Percentiles rank a stretch among this genome's conserved stretches.
Conservation (phyloP, 2,113 vertebrate species). For the Cnemophilus loriae region DNA sequence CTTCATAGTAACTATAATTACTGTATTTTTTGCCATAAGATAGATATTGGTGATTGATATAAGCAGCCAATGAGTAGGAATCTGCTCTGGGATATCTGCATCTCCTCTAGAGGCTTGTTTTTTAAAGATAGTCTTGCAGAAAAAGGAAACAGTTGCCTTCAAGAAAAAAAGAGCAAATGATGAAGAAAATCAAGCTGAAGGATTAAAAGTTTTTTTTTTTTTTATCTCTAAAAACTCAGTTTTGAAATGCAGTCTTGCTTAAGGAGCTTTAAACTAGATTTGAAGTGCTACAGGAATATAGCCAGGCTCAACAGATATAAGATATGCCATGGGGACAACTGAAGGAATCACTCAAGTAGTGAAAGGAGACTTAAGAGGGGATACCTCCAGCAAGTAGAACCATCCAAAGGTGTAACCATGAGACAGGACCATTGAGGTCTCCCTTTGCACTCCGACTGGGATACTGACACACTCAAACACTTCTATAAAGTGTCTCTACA, state of each 20-base stretch:
- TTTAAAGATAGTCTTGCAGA: not conserved
- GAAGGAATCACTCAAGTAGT: not conserved
- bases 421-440: not conserved
- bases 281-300: not conserved
- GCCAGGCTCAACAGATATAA: accelerated
- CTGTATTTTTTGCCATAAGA: not conserved
- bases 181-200: not conserved
- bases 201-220: not conserved
- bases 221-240: not conserved
- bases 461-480: no score
- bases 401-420: not conserved
- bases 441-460: not conserved
- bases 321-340: not conserved
- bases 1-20: not conserved
- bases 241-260: not conserved
- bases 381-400: not conserved
- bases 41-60: not conserved
- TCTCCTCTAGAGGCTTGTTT: not conserved
- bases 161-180: not conserved
- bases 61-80: not conserved
- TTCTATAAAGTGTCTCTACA: not conserved
- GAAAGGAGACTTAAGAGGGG: not conserved
- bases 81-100: not conserved
- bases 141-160: not conserved
- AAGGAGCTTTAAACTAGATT: not conserved